A percentile compares a stretch with the other conserved stretches of the same genome.
phyloP scores from a whole-genome alignment of 64 coral and sea anemone genomes.

The Montipora sp. region DNA sequence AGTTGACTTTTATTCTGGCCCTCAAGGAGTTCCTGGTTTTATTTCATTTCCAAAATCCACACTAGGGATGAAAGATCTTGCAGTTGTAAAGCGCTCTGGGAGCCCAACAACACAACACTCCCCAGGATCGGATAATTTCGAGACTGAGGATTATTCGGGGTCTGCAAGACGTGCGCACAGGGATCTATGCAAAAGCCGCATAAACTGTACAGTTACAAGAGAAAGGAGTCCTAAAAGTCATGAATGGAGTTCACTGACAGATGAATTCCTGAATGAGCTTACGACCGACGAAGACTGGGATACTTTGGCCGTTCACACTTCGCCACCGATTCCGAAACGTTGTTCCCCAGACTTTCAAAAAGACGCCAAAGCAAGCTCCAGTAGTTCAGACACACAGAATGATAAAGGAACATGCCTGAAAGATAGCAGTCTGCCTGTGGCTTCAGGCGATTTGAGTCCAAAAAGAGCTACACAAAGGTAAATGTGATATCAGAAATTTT shows the following conservation, averaged over 20 bases:
- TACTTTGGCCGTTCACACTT: not conserved
- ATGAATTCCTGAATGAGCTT: not conserved
- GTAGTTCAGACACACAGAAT: not conserved
- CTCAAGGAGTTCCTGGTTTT: not conserved
- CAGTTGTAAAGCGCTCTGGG: not conserved
- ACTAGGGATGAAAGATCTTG: not conserved
- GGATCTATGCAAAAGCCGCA: not conserved
- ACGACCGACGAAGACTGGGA: not conserved
- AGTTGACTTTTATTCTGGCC: not conserved
- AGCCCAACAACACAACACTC: not conserved
- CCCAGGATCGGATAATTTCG: not conserved
- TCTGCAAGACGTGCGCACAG: not conserved
- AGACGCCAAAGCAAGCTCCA: not conserved
- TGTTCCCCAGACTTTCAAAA: not conserved
- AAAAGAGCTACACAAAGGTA: constrained; percentile 9
- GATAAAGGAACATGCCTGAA: not conserved
- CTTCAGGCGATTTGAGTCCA: not conserved
- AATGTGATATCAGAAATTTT: not conserved
- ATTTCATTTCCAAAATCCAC: not conserved
- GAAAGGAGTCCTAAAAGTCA: not conserved
- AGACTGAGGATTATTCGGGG: not conserved
- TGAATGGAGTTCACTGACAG: not conserved
- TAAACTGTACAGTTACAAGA: not conserved
- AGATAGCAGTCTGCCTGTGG: not conserved
- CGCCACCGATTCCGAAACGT: not conserved